These are phyloP conservation scores for Papilio glaucus DNA, from an alignment of 1,140 invertebrate species.

Conservation along the genomic window DNA sequence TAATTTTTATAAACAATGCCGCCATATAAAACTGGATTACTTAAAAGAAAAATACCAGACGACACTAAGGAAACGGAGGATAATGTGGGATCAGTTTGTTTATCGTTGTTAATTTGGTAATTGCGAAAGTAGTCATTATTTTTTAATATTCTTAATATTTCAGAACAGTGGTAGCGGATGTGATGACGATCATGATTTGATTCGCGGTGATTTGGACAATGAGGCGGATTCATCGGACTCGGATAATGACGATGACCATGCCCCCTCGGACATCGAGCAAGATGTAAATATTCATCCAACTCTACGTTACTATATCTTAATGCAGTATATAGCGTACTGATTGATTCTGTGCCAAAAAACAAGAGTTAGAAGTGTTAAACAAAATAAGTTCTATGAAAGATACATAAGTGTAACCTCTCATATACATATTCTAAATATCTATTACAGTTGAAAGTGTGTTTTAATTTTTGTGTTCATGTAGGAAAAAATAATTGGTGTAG, in stretches of 20 bases:
- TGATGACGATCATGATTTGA: slow-evolving; percentile 53
- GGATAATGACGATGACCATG: slow-evolving; percentile 54
- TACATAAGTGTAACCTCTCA: too few species aligned
- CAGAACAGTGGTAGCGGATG: slow-evolving; percentile 44
- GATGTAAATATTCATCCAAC: slow-evolving; percentile 55
- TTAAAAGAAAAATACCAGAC: slow-evolving; percentile 65
- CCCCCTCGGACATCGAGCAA: slow-evolving; percentile 62
- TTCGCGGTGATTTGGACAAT: slow-evolving; percentile 55
- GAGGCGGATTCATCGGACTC: slow-evolving; percentile 65
- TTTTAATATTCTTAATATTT: slow-evolving; percentile 32
- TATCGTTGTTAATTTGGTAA: slow-evolving; percentile 31
- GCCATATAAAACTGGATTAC: slow-evolving; percentile 65
- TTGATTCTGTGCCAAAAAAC: too few species aligned
- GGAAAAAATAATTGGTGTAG: too few species aligned
- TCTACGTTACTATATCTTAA: too few species aligned
- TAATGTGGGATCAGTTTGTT: slow-evolving; percentile 11
- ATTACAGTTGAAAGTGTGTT: too few species aligned
- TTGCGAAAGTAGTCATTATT: slow-evolving; percentile 2
- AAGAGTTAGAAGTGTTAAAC: too few species aligned
- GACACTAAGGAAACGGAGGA: slow-evolving; percentile 42
- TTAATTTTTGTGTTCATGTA: too few species aligned
- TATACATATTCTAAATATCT: too few species aligned
- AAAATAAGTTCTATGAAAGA: too few species aligned
- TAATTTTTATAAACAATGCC: slow-evolving; percentile 60
- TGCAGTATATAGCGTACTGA: too few species aligned